Evolutionary conservation across 2,888 invertebrate species (phyloP), one percentile per base, ranked within the genome.

Genomic region (Zele albiditarsus): DNA sequence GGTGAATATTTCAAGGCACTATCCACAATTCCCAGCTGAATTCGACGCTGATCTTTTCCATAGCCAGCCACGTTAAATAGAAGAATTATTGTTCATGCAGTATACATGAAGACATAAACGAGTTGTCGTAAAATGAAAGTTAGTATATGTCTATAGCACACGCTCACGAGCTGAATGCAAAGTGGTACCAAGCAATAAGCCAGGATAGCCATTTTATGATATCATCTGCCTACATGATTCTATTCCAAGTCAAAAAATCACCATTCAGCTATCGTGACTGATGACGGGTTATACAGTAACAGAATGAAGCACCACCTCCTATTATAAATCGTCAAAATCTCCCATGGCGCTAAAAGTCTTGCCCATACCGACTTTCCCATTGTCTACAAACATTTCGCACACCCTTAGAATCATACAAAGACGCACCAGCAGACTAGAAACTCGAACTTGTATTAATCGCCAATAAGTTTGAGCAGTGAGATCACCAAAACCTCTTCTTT

Each of bases 371-470:
- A 49, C 14, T 49, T 12, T 33, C 16, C 28, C 57, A 65, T 72
- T 72, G 66, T 72, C 72, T 62, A 65, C 65, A 57, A 72, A 66
- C 33, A 57, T 65, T 57, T 57, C 33, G 38, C 14, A 31, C 60
- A 60, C 27, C 14, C 23, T 63, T 38, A 20, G 38, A 38, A 63
- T 63, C 38, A 31, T 38, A 63, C 63, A 63, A 63, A 31, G 63
- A 63, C 63, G 38, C 20, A 62, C n/a, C 57, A 31, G 58, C 49
- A 33, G 6, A 16, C n/a, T 70, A 31, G 60, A 75, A 84, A 84
- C 83, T 83, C 80, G 83, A 83, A 84, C 82, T 85, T 82, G 81
- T 84, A 85, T 84, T 86, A 85, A 86, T 84, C 80, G 82, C 80
- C 83, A 82, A 84, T 85, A 87, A 87, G 84, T 87, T 85, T 77